Evolutionary conservation across 2,113 vertebrate genomes (phyloP).

Genomic region (Tragelaphus imberbis): DNA sequence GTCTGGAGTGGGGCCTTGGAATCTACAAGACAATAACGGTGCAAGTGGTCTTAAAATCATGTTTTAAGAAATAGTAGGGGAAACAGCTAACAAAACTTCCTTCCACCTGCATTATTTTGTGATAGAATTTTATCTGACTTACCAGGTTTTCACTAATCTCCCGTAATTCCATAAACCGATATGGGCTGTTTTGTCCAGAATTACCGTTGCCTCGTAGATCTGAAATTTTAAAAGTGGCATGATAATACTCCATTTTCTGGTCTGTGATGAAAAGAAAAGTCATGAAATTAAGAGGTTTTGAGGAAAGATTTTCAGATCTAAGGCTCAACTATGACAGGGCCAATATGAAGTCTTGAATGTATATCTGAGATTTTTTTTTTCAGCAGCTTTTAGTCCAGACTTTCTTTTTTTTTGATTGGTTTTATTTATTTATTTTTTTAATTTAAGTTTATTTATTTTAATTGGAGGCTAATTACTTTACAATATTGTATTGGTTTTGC

Average conservation of each 20-base stretch:
- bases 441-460: too few relatives aligned
- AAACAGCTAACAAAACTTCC: not conserved
- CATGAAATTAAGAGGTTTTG: not conserved
- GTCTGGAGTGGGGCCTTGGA: not conserved
- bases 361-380: not conserved
- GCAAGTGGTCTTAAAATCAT: not conserved
- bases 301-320: not conserved
- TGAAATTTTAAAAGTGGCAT: constrained; percentile 57
- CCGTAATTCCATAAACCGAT: constrained; percentile 34
- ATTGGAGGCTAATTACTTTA: too few relatives aligned
- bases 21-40: not conserved
- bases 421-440: too few relatives aligned
- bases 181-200: not conserved
- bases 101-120: not conserved
- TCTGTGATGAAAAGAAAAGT: constrained; percentile 40
- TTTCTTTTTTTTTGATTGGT: too few relatives aligned
- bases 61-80: not conserved
- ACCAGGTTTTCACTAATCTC: constrained; percentile 58
- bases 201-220: not conserved
- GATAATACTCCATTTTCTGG: constrained; percentile 45
- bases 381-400: too few relatives aligned
- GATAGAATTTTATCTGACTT: constrained; percentile 34
- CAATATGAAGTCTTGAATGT: not conserved
- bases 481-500: too few relatives aligned
- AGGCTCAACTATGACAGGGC: not conserved